These are phyloP conservation scores for Lepisosteus oculatus DNA, from an alignment of 2,113 vertebrate genomes.

Conservation along the genomic window DNA sequence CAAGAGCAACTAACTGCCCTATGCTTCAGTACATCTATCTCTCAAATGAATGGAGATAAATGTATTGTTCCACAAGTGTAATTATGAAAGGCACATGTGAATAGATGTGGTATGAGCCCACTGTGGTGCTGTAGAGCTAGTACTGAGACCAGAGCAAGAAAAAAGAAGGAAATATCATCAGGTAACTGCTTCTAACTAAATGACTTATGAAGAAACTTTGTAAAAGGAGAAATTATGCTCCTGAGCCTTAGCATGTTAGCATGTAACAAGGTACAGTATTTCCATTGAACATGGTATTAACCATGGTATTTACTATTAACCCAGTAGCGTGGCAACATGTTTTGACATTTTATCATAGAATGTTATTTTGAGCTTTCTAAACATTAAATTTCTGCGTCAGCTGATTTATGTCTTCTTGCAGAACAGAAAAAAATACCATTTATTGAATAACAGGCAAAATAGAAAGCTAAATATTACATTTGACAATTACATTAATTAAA, in stretches of 20 bases:
- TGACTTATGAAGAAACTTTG: no score
- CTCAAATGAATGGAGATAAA: conserved; percentile 58
- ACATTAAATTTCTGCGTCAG: not conserved
- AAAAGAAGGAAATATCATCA: no score
- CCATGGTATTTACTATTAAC: not conserved
- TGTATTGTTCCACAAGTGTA: conserved; percentile 39
- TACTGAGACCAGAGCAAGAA: no score
- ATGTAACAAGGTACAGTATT: no score
- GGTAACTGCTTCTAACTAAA: no score
- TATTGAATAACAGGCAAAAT: no score
- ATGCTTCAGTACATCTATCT: conserved; percentile 54
- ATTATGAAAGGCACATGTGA: conserved; percentile 39
- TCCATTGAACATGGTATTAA: no score
- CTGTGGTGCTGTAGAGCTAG: no score
- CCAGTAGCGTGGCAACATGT: not conserved
- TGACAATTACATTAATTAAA: conserved; percentile 28
- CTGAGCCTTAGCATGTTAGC: no score
- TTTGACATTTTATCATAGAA: not conserved
- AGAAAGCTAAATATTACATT: conserved; percentile 14
- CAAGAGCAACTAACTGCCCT: conserved; percentile 51
- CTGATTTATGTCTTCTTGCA: no score
- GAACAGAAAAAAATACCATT: no score
- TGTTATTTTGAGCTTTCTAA: not conserved
- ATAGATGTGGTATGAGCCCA: conserved; percentile 23
- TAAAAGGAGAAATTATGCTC: no score